Conservation (phyloP, 2,797 vertebrate genomes). For the Bradypodion ventrale region DNA sequence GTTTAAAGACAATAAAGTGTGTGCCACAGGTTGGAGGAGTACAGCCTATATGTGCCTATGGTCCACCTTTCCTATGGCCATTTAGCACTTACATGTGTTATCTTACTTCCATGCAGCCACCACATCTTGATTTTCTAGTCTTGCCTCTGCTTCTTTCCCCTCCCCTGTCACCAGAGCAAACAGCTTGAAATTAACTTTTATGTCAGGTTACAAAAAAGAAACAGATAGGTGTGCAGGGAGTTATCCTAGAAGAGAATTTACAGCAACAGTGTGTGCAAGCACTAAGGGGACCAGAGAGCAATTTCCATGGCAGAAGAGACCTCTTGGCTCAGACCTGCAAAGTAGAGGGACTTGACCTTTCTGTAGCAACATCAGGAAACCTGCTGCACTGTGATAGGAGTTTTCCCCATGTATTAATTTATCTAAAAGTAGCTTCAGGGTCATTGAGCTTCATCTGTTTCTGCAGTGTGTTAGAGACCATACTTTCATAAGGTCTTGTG, state of each 20-base stretch:
- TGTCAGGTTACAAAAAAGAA: constrained; percentile 1
- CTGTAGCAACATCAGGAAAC: constrained; percentile 15
- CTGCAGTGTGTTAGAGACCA: constrained; percentile 2
- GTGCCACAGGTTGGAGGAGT: neutral
- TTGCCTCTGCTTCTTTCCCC: neutral
- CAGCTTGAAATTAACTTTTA: neutral
- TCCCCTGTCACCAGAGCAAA: constrained; percentile 29
- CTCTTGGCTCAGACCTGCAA: constrained; percentile 30
- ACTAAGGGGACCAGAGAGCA: neutral
- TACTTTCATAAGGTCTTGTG: constrained; percentile 29
- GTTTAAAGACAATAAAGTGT: neutral
- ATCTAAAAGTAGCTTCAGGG: rapidly evolving
- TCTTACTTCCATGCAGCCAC: neutral
- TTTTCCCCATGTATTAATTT: neutral
- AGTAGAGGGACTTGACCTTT: neutral
- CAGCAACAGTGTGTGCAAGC: neutral
- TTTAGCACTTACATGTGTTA: neutral
- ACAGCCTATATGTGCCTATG: neutral
- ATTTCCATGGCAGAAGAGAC: neutral
- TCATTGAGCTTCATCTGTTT: constrained; percentile 14
- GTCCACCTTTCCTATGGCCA: neutral
- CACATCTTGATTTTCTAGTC: constrained; percentile 31
- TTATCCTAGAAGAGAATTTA: constrained; percentile 16
- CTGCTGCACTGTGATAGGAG: neutral
- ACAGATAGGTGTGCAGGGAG: neutral